Evolutionary conservation across 2,113 vertebrate genomes (phyloP), one percentile per base, ranked within the genome.

Genomic region (Odontesthes bonariensis): DNA sequence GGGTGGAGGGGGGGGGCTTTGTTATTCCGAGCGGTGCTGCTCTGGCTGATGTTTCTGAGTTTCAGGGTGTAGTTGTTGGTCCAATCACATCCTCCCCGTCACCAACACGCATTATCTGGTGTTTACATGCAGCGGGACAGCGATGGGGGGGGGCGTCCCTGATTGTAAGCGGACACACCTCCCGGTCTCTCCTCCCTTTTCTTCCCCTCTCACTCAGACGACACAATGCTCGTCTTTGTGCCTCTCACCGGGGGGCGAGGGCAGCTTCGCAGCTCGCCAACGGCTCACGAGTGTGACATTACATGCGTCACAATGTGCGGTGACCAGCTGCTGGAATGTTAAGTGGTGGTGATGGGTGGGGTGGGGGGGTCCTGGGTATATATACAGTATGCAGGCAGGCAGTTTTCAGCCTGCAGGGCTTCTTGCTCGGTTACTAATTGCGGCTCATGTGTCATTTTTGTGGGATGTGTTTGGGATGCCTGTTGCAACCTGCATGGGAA

Each of bases 171-270:
- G 13, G 78, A 94, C 85, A 84, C 92, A 91, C 86, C 76, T 81
- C 62, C 23, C 49, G 16, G 46, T 73, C 77, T 66, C 81, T 66
- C 63, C 12, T 73, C 74, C 69, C 75, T 49, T 77, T 79, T 69
- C 68, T 44, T 82, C 79, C 75, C 35, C 53, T 75, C 75, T 65
- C 66, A 63, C 69, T 72, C 55, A 44, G 47, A 72, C 53, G 20
- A 85, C 76, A 92, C 90, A 93, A 87, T 92, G 69, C 80, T 79
- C 53, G 12, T 62, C 86, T 92, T 94, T 95, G 92, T 94, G 79
- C 73, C 56, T 20, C 65, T 23, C 77, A 11, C 4, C 31, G 69
- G 61, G 73, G 72, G 79, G 74, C 40, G 51, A 69, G 59, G 51
- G 59, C 77, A 73, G 83, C 69, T 69, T 53, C 35, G 68, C 23